Evolutionary conservation across 2,797 vertebrate species (phyloP).

Genomic region (Pseudochromis fuscus): DNA sequence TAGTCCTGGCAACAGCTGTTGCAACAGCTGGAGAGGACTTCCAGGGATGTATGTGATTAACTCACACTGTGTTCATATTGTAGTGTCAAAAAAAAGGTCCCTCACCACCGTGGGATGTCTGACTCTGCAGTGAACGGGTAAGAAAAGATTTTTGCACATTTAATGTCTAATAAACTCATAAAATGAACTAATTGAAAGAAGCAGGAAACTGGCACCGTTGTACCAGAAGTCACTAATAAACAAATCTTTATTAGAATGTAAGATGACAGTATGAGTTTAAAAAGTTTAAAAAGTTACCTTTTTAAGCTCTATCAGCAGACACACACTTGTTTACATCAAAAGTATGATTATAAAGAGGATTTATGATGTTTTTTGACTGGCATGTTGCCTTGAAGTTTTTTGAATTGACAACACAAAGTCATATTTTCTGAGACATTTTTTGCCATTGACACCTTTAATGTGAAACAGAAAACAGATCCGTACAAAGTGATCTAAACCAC

Average conservation of each 20-base stretch:
- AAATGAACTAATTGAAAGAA: not conserved
- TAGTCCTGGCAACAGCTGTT: constrained; percentile 54
- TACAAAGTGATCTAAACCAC: no score
- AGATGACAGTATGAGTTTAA: not conserved
- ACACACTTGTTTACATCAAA: not conserved
- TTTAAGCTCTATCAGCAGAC: not conserved
- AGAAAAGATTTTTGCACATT: no score
- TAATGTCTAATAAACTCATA: no score
- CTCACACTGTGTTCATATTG: constrained; percentile 29
- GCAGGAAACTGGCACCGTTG: not conserved
- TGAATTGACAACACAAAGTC: not conserved
- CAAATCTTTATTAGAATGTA: constrained; percentile 1
- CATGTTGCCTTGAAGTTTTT: not conserved
- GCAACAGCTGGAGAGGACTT: constrained; percentile 54
- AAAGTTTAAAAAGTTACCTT: not conserved
- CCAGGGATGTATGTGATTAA: constrained; percentile 35
- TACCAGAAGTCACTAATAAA: not conserved
- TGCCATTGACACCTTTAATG: no score
- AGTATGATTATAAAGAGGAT: not conserved
- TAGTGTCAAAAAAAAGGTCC: constrained; percentile 16
- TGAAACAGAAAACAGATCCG: no score
- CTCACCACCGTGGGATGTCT: constrained; percentile 19
- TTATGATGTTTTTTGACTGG: not conserved
- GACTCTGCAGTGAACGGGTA: not conserved
- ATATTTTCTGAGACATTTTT: not conserved